Conservation (phyloP, 2,113 vertebrate species). For the Pelusios castaneus region DNA sequence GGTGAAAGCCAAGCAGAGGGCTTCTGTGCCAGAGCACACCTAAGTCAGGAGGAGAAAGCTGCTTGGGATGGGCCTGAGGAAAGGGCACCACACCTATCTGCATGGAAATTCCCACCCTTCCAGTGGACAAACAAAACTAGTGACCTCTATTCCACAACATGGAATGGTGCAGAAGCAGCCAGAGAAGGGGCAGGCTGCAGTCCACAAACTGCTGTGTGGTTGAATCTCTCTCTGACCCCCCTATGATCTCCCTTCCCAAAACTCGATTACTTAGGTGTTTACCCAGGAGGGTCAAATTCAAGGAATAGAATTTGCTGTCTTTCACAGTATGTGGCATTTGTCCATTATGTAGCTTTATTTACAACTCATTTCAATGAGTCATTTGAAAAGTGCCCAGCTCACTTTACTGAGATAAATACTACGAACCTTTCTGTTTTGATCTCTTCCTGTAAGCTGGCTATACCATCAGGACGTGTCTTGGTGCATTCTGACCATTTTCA, state of each 20-base stretch:
- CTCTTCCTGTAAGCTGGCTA: not conserved
- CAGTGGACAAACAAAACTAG: not conserved
- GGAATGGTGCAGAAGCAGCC: not conserved
- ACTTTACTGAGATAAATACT: slow-evolving; percentile 22
- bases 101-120: not conserved
- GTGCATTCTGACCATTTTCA: not conserved
- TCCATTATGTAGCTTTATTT: slow-evolving; percentile 1
- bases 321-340: not conserved
- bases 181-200: not conserved
- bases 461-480: not conserved
- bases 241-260: not conserved
- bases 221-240: not conserved
- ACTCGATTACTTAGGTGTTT: rapidly evolving
- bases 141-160: not conserved
- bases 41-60: not conserved
- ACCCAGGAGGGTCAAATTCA: not conserved
- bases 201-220: not conserved
- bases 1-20: not conserved
- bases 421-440: not conserved
- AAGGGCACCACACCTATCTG: not conserved
- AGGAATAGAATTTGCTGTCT: rapidly evolving
- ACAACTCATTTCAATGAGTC: not conserved
- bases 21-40: not conserved
- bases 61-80: not conserved
- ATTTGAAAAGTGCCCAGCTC: not conserved